These are phyloP conservation scores for Hemibates koningsi DNA, from an alignment of 2,113 vertebrate species.

Conservation along the genomic window DNA sequence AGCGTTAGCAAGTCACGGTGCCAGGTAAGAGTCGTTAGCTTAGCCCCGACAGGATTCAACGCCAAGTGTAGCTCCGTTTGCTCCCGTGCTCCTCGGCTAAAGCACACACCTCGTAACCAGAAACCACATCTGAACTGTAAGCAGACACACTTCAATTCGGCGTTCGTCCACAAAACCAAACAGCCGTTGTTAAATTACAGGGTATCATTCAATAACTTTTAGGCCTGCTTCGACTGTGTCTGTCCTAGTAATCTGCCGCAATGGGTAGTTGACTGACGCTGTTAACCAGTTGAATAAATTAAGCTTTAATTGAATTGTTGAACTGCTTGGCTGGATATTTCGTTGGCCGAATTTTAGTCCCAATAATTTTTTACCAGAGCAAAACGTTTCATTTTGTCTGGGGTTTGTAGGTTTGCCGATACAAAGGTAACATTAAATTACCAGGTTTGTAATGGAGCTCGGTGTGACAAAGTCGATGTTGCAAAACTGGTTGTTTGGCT, in stretches of 20 bases:
- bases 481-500: neutral
- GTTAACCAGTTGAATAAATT: neutral
- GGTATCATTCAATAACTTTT: slow-evolving; percentile 16
- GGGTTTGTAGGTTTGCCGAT: neutral
- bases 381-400: neutral
- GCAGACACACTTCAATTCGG: neutral
- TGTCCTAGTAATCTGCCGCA: neutral
- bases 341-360: neutral
- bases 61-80: neutral
- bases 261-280: neutral
- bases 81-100: neutral
- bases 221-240: slow-evolving; percentile 16
- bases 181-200: neutral
- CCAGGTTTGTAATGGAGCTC: neutral
- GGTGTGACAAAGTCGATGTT: neutral
- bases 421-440: neutral
- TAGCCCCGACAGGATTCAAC: slow-evolving; percentile 20
- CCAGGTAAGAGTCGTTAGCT: slow-evolving; percentile 46
- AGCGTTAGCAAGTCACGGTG: slow-evolving; percentile 17
- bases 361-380: fast-evolving
- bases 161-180: neutral
- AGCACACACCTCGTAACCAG: neutral
- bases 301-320: neutral
- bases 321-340: neutral
- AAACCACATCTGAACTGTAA: neutral